A percentile compares a stretch with the other conserved stretches of the same genome.
phyloP scores from a whole-genome alignment of 1,140 invertebrate genomes.

The Sinella curviseta region DNA sequence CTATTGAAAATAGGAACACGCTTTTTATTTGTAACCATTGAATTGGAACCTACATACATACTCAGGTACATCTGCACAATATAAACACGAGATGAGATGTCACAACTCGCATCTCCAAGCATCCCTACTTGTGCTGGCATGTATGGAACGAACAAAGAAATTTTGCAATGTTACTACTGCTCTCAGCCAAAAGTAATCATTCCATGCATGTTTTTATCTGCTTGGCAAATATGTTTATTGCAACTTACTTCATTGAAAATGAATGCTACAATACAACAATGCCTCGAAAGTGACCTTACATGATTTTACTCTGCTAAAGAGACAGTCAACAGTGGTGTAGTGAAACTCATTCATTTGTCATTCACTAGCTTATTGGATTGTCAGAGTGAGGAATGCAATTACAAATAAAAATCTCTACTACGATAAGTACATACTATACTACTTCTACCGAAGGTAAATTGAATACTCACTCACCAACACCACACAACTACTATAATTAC shows the following conservation, averaged over 20 bases:
- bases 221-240: no score
- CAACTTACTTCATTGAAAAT: no score
- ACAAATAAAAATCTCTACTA: no score
- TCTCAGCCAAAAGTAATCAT: neutral
- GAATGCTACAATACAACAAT: no score
- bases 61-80: no score
- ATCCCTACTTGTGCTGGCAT: neutral
- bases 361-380: neutral
- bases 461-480: no score
- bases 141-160: neutral
- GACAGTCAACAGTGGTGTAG: no score
- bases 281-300: no score
- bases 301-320: no score
- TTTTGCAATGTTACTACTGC: neutral
- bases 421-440: no score
- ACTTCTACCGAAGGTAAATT: no score
- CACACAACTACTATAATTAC: neutral
- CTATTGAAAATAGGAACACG: neutral
- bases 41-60: neutral
- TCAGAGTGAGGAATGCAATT: no score
- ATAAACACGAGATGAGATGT: neutral
- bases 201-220: neutral
- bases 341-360: neutral
- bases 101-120: neutral
- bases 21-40: neutral